phyloP scores from a whole-genome alignment of 35 echinoderm and acorn worm genomes.

The Patiria miniata region DNA sequence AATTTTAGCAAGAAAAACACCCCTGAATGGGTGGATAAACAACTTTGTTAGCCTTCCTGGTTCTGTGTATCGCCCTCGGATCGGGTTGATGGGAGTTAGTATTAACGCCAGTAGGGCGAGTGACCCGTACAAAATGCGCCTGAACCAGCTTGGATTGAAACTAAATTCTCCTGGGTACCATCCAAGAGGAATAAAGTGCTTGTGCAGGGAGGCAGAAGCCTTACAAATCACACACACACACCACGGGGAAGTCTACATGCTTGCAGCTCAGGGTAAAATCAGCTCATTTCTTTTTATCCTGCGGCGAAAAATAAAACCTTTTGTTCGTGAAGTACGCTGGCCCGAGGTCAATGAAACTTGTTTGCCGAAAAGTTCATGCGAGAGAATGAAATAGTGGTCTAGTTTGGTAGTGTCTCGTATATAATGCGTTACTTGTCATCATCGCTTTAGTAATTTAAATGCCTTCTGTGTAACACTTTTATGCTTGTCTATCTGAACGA shows the following conservation, averaged over 20 bases:
- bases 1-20: constrained; percentile 22
- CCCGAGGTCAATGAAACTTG: constrained; percentile 18
- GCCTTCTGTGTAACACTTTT: too few species aligned
- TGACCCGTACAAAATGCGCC: constrained; percentile 18
- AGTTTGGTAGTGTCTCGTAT: too few species aligned
- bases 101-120: not conserved
- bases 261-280: not conserved
- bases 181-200: not conserved
- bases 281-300: constrained; percentile 1
- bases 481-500: too few species aligned
- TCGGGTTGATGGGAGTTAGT: not conserved
- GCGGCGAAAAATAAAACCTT: not conserved
- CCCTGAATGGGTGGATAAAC: not conserved
- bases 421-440: too few species aligned
- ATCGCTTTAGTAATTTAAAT: too few species aligned
- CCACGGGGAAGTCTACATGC: not conserved
- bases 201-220: not conserved
- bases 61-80: not conserved
- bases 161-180: not conserved
- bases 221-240: not conserved
- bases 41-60: not conserved
- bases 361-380: not conserved
- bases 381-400: too few species aligned
- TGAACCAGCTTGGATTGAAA: not conserved
- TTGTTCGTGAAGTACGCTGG: constrained; percentile 16